Evolutionary conservation across 37 sponge, comb jelly and placozoan genomes (phyloP).

Genomic region (Beroe forskalii): DNA sequence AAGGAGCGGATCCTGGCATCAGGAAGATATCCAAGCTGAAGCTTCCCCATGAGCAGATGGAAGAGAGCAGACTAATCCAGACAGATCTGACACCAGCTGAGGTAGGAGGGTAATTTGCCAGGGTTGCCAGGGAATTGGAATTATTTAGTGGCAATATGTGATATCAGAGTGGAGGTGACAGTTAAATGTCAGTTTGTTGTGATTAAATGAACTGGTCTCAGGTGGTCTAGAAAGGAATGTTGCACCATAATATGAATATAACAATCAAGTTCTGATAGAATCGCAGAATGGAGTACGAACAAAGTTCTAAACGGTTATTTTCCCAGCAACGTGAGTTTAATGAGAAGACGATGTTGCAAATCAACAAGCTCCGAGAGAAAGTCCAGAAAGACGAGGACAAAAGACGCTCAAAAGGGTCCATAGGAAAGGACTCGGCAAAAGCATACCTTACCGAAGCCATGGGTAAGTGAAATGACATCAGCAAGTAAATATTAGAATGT

Average conservation of each 20-base stretch:
- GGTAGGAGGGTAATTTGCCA: too few species aligned
- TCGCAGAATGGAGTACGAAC: too few species aligned
- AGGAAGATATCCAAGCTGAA: constrained; percentile 4
- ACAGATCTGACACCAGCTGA: constrained; percentile 56
- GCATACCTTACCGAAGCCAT: constrained; percentile 44
- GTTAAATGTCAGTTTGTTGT: too few species aligned
- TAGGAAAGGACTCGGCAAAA: constrained; percentile 17
- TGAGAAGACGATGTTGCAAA: constrained; percentile 38
- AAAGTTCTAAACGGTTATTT: too few species aligned
- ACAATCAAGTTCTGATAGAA: too few species aligned
- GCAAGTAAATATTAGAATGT: too few species aligned
- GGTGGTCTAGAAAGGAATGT: too few species aligned
- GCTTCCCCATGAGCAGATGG: constrained; percentile 22
- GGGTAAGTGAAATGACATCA: constrained; percentile 5
- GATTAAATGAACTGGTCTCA: too few species aligned
- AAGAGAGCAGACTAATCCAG: constrained; percentile 17
- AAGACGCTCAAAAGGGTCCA: constrained; percentile 29
- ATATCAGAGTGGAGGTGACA: too few species aligned
- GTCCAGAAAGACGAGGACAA: constrained; percentile 47
- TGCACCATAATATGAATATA: too few species aligned
- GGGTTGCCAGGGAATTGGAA: too few species aligned
- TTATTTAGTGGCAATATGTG: too few species aligned
- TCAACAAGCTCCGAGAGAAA: constrained; percentile 29
- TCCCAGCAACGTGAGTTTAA: constrained; percentile 48
- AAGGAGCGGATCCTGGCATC: not conserved